Evolutionary conservation across 2,113 vertebrate genomes (phyloP), one percentile per base, ranked within the genome.

Genomic region (Hemiscyllium ocellatum): DNA sequence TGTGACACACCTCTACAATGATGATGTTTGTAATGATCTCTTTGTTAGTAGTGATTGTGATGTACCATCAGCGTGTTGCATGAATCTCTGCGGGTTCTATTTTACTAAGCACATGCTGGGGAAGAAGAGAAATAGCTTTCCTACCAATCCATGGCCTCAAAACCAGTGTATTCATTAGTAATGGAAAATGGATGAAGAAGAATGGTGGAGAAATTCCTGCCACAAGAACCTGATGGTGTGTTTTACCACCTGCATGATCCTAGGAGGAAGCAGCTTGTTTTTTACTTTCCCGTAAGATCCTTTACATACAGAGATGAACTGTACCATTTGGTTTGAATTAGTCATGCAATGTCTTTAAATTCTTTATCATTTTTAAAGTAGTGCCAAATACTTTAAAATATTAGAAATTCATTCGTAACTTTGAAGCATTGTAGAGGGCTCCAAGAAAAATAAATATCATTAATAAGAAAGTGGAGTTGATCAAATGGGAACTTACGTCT

Each of bases 221-320:
- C 15, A 22, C 68, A 95, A 70, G 42, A 95, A 26, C 37, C 47
- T 95, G 69, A 70, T 95, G 42, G 94, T 47, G 12, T 95, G 94
- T 72, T 95, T 95, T 72, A 95, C 94, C 94, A 95, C 94, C 69
- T 95, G 94, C 22, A 52, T 95, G 94, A 76, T 95, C 47, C 94
- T 95, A 37, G 94, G 94, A 70, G 70, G 42, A 19, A 95, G 94
- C 47, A 42, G 94, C 94, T 95, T 95, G 69, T 95, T 95, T 72
- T 95, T 95, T 47, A 33, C 68, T 76, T 95, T 95, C 66, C 94
- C 94, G 94, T 95, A 95, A 95, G 94, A 72, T 72, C 70, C 19
- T 65, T 17, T 68, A 42, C 6, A 47, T 42, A 37, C n/a, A 65
- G 13, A 20, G 68, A 26, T 70, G 93, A 47, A 94, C 47, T 69